phyloP scores from a whole-genome alignment of 1,140 invertebrate genomes.

The Himalopsyche phryganea region DNA sequence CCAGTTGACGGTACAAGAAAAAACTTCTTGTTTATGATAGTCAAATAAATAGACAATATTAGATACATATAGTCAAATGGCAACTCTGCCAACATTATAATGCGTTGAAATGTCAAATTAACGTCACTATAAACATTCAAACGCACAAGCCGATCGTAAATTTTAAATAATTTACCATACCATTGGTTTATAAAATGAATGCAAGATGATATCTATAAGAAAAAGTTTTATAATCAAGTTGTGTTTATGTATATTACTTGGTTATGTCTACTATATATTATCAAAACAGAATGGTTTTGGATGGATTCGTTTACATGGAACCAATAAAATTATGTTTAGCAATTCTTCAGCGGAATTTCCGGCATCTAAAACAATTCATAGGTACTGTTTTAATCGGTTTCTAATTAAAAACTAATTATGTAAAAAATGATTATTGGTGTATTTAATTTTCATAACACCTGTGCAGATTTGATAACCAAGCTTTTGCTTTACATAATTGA shows the following conservation, averaged over 20 bases:
- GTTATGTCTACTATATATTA: slow-evolving; percentile 20
- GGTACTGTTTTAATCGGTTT: neutral
- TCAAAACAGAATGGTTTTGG: slow-evolving; percentile 7
- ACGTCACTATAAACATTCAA: slow-evolving; percentile 1
- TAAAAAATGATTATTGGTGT: too few relatives aligned
- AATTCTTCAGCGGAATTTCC: neutral
- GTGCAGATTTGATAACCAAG: too few relatives aligned
- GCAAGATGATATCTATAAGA: slow-evolving; percentile 28
- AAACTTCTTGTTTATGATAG: too few relatives aligned
- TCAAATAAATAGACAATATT: too few relatives aligned
- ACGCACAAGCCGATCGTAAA: neutral
- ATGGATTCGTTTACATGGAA: slow-evolving; percentile 1
- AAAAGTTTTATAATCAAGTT: slow-evolving; percentile 19
- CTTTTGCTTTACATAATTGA: too few relatives aligned
- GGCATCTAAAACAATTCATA: neutral
- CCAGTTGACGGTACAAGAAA: too few relatives aligned
- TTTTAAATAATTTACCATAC: slow-evolving; percentile 4
- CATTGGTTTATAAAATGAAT: slow-evolving; percentile 19
- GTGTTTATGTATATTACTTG: slow-evolving; percentile 10
- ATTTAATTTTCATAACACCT: too few relatives aligned
- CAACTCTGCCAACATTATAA: too few relatives aligned
- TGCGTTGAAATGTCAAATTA: too few relatives aligned
- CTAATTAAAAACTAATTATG: too few relatives aligned
- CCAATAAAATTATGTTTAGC: neutral
- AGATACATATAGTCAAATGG: too few relatives aligned